Base-by-base conservation (phyloP, 2,113 vertebrate species). In the Oncorhynchus kisutch region DNA sequence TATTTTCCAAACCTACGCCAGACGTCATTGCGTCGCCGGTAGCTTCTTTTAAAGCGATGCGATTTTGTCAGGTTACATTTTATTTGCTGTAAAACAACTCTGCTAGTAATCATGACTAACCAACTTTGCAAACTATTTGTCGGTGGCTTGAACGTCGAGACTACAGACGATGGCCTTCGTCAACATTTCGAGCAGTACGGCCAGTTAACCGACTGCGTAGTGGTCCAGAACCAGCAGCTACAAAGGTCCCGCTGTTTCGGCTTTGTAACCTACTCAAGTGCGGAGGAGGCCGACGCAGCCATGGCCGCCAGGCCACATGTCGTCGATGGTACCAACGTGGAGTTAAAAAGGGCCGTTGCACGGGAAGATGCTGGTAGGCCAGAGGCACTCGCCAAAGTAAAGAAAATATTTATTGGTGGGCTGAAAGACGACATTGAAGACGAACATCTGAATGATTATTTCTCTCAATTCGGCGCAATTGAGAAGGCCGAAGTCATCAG, bases 91-190 rank as follows among this genome's bases (percentile, higher is more conserved):
- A 2, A 22, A 48, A 48, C 68, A 5, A 49, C 18, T 70, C n/a
- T 24, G n/a, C 22, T 24, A 24, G n/a, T 48, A 83, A 31, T 51
- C 29, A 95, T 96, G 95, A 94, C 95, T 83, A 96, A 94, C 76
- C 95, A 96, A 86, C 89, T 96, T 0, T 96, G 95, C 72, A 96
- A 96, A 90, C 92, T 96, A 80, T 96, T 95, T 85, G 95, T 96
- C 80, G 95, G 95, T 59, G 95, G 95, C 51, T 93, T 96, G 14
- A 96, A 96, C 48, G 95, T 96, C 81, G 94, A 96, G 88, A 96
- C 95, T 59, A 95, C 94, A 22, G 95, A 96, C 85, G 95, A 95
- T 64, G 95, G 95, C 67, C 92, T 96, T 62, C 92, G 95, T 51
- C 91, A 94, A 80, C 95, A 96, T 90, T 96, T 96, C 83, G 95